Percentiles rank a stretch among this genome's conserved stretches.
phyloP scores from a whole-genome alignment of 2,888 invertebrate species.

The Eupithecia exiguata region DNA sequence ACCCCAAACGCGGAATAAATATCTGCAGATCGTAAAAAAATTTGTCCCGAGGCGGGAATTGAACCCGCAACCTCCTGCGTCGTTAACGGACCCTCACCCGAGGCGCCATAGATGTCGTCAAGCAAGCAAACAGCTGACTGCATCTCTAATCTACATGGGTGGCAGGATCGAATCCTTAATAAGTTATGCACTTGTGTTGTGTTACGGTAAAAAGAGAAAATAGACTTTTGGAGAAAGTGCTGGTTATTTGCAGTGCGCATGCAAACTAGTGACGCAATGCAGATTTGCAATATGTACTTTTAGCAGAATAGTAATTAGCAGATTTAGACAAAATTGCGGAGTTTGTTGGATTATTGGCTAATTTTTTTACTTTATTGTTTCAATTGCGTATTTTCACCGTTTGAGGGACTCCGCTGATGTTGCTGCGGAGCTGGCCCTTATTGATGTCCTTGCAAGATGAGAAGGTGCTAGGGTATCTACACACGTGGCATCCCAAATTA shows the following conservation, averaged over 20 bases:
- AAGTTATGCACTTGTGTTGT: not conserved
- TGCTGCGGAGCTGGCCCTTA: too few relatives aligned
- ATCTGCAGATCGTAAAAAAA: too few relatives aligned
- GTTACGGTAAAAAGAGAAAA: constrained; percentile 52
- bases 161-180: not conserved
- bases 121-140: not conserved
- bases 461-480: too few relatives aligned
- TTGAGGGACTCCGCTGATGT: too few relatives aligned
- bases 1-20: too few relatives aligned
- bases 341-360: not conserved
- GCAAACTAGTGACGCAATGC: constrained; percentile 46
- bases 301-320: not conserved
- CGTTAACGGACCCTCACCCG: not conserved
- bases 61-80: too few relatives aligned
- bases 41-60: too few relatives aligned
- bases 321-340: not conserved
- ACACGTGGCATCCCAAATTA: too few relatives aligned
- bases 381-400: too few relatives aligned
- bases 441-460: too few relatives aligned
- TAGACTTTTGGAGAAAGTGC: constrained; percentile 66
- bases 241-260: constrained; percentile 56
- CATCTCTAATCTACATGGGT: not conserved
- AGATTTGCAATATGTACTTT: not conserved
- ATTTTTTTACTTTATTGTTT: too few relatives aligned
- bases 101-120: too few relatives aligned